phyloP scores from a whole-genome alignment of 2,888 invertebrate species.

The Lymantria dispar region DNA sequence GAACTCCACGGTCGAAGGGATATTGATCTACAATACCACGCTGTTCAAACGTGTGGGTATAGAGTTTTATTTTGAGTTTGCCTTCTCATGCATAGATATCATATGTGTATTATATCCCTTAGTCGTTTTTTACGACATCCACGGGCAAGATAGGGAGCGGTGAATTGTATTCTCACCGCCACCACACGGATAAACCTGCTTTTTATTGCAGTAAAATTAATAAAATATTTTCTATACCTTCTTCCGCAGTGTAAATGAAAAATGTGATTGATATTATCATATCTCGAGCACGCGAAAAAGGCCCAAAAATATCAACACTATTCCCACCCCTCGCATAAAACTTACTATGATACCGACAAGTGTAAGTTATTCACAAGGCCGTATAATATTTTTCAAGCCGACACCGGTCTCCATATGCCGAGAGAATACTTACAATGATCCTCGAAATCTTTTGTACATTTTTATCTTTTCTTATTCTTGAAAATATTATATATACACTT shows the following conservation, averaged over 20 bases:
- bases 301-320: background rate
- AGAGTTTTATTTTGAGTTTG: too few relatives aligned
- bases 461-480: constrained; percentile 12
- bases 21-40: too few relatives aligned
- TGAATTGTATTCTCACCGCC: too few relatives aligned
- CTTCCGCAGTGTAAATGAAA: background rate
- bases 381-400: constrained; percentile 22
- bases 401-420: constrained; percentile 34
- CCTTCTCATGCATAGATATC: too few relatives aligned
- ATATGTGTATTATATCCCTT: too few relatives aligned
- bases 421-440: constrained; percentile 31
- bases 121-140: too few relatives aligned
- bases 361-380: constrained; percentile 9
- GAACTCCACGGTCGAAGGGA: too few relatives aligned
- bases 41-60: too few relatives aligned
- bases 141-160: too few relatives aligned
- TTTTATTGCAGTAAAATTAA: too few relatives aligned
- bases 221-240: background rate
- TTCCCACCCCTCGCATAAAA: background rate
- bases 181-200: too few relatives aligned
- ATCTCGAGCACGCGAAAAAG: background rate
- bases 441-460: constrained; percentile 31
- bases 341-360: constrained; percentile 14
- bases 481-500: too few relatives aligned
- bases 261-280: background rate